These are phyloP conservation scores for Camelus dromedarius DNA, from an alignment of 2,113 vertebrate genomes.

Conservation along the genomic window DNA sequence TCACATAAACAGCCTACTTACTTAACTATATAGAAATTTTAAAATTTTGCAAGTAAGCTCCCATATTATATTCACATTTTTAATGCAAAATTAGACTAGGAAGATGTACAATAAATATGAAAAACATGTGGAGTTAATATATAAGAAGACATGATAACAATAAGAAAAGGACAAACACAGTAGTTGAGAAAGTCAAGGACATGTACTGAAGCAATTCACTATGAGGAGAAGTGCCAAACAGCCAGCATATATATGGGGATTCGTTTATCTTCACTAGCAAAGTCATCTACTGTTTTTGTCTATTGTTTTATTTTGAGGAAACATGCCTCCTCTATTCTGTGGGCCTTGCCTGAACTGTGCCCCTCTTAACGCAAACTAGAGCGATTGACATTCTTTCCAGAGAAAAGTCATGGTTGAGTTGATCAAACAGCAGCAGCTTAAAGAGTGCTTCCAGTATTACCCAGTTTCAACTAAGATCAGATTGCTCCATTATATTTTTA, in stretches of 20 bases:
- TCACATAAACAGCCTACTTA: neutral
- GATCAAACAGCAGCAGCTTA: neutral
- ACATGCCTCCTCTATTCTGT: neutral
- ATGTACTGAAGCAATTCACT: neutral
- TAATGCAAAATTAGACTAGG: neutral
- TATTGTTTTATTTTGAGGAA: neutral
- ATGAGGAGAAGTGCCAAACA: neutral
- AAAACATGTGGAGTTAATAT: neutral
- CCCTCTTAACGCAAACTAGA: neutral
- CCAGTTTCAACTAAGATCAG: neutral
- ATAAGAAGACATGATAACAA: neutral
- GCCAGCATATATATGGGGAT: neutral
- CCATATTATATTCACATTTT: conserved; percentile 1
- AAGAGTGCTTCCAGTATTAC: neutral
- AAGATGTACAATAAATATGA: neutral
- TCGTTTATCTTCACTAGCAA: neutral
- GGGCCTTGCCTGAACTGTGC: neutral
- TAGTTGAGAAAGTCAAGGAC: neutral
- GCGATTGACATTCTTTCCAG: neutral
- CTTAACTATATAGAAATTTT: neutral
- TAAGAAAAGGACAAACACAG: neutral
- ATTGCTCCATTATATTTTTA: neutral
- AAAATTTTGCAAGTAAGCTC: neutral
- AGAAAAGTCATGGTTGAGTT: neutral
- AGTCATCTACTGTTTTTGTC: neutral